These are phyloP conservation scores for Brachionus koreanus DNA, from an alignment of 1,140 invertebrate species.

Conservation along the genomic window DNA sequence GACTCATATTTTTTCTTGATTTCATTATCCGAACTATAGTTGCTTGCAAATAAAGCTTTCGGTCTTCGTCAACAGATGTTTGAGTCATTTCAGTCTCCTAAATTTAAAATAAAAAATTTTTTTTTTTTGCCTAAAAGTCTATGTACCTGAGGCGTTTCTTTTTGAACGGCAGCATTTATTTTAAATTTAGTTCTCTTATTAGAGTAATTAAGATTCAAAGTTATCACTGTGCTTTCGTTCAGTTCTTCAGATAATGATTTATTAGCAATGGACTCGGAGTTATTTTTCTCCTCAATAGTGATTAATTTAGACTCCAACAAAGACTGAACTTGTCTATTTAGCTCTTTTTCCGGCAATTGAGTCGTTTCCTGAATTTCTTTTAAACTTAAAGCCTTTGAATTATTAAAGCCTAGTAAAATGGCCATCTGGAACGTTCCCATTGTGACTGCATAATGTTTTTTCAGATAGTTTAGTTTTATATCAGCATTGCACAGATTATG, in stretches of 20 bases:
- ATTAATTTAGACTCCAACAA: slow-evolving; percentile 79
- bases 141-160: slow-evolving; percentile 71
- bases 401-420: slow-evolving; percentile 80
- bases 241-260: slow-evolving; percentile 56
- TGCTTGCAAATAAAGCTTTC: slow-evolving; percentile 93
- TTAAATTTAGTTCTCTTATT: slow-evolving; percentile 90
- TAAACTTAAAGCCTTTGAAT: slow-evolving; percentile 67
- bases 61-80: slow-evolving; percentile 85
- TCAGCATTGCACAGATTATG: slow-evolving; percentile 82
- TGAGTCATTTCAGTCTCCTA: slow-evolving; percentile 42
- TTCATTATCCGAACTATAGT: slow-evolving; percentile 96
- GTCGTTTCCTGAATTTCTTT: slow-evolving; percentile 70
- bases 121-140: neutral
- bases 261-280: neutral
- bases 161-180: slow-evolving; percentile 77
- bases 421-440: slow-evolving; percentile 95
- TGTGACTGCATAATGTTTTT: slow-evolving; percentile 71
- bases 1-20: slow-evolving; percentile 73
- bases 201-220: slow-evolving; percentile 77
- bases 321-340: slow-evolving; percentile 73
- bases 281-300: slow-evolving; percentile 48
- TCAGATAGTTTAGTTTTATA: slow-evolving; percentile 72
- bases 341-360: slow-evolving; percentile 73
- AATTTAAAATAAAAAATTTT: neutral
- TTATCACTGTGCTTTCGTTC: slow-evolving; percentile 63